Base-by-base conservation (phyloP, 2,797 vertebrate genomes). In the Myiotriccus ornatus region DNA sequence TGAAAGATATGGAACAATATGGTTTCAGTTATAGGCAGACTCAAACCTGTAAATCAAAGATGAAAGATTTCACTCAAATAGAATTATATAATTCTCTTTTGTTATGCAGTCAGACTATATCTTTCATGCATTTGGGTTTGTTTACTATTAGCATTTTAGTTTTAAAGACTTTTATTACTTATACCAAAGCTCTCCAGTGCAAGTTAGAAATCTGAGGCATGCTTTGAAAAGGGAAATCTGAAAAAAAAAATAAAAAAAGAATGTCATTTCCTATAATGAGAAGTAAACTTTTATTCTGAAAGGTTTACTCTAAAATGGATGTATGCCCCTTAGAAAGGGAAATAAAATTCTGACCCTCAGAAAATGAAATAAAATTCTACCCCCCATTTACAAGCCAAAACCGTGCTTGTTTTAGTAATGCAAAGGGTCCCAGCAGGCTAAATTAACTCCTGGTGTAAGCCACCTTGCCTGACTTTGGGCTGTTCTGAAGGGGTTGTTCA, bases 71-170 rank as follows among this genome's bases (percentile, higher is more conserved):
- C 97, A 98, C 98, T 98, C 98, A 98, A 98, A 97, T 98, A 97
- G 98, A 98, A 98, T 98, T 98, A 98, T 98, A 98, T 97, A 98
- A 98, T 98, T 98, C 98, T 96, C 97, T 97, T 98, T 98, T 98
- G 98, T 98, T 98, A 97, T 97, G 97, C 76, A 97, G 96, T 97
- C 96, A 95, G 95, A 94, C 97, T 96, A 88, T 97, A 97, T 97
- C 98, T 97, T 97, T 96, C 95, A 96, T 97, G 94, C 97, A 96
- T 97, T 97, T 97, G 95, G 93, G 95, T 97, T 98, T 97, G 97
- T 97, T 98, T 97, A 97, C 37, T 97, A 97, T 98, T 97, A 98
- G 93, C 92, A 96, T 97, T 97, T 98, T 98, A 97, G 98, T 98
- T 97, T 97, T 97, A 97, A 98, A 97, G 93, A 97, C 97, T 98